Conservation (phyloP, 92 coral and sea anemone genomes). For the Epizoanthus rinbou region DNA sequence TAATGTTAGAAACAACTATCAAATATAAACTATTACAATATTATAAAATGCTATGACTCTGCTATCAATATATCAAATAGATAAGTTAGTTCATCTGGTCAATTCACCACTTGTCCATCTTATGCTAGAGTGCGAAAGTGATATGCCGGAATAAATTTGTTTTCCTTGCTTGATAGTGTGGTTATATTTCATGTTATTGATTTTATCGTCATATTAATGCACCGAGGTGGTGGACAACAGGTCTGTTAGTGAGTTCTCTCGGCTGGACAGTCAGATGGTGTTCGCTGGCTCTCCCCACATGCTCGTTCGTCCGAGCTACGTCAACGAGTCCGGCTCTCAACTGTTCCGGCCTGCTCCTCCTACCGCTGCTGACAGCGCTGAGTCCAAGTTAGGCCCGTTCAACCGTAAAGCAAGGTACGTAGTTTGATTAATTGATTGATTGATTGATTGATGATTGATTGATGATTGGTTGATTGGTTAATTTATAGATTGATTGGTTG, state of each 20-base stretch:
- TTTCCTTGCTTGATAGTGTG: no score
- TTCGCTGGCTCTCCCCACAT: slow-evolving; percentile 69
- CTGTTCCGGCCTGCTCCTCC: slow-evolving; percentile 62
- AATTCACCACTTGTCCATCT: no score
- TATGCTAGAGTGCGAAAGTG: no score
- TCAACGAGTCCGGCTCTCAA: slow-evolving; percentile 65
- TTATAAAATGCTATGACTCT: no score
- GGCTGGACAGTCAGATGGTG: slow-evolving; percentile 56
- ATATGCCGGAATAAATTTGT: no score
- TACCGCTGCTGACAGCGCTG: slow-evolving; percentile 44
- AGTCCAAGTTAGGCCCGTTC: slow-evolving; percentile 48
- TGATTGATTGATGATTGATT: background rate
- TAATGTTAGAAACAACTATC: no score
- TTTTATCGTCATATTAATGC: background rate
- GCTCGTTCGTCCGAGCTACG: slow-evolving; percentile 64
- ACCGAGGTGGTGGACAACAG: slow-evolving; percentile 24
- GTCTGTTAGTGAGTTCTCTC: slow-evolving; percentile 49
- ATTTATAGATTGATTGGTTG: background rate
- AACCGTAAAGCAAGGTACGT: slow-evolving; percentile 61
- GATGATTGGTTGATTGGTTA: background rate
- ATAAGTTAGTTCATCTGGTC: no score
- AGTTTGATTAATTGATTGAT: background rate
- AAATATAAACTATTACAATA: no score
- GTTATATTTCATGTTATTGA: no score
- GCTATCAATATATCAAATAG: no score